Base-by-base conservation (phyloP, 1,140 invertebrate species). In the Cherax destructor region DNA sequence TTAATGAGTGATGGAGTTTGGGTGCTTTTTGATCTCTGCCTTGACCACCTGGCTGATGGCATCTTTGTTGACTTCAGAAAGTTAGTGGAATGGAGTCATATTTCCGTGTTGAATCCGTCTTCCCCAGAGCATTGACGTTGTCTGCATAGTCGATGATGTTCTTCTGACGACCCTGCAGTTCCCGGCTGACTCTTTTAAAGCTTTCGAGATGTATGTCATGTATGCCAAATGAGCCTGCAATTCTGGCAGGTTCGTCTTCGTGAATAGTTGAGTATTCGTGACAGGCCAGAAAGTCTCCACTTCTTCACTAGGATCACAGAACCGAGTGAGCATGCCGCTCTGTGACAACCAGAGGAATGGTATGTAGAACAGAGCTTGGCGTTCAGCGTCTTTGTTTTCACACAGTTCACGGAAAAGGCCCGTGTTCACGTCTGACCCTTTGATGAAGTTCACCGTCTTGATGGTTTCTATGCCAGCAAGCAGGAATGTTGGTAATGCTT, bases 61-160 rank as follows among this genome's bases (percentile, higher is more conserved):
- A n/a, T 72, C 56, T 24, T 50, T 47, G 41, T 59, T 59, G n/a
- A 83, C 59, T 18, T 83, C 61, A 56, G 24, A 47, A 79, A 79
- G 52, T 59, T 50, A 11, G 52, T 83, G 81, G 13, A 83, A 83
- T 59, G 5, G 59, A 6, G 21, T 41, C 13, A n/a, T 30, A 83
- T 83, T 83, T 11, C n/a, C 52, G 6, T 83, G n/a, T 83, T 83
- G 16, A 21, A 83, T 83, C n/a, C 59, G 52, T 83, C 59, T 83
- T 30, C n/a, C n/a, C 81, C 81, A 83, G 59, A 83, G 81, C 65
- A 84, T 86, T 77, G 59, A 76, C 10, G n/a, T 3, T 76, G 84
- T 50, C 65, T 41, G 49, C 30, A 65, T 74, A 30, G 52, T 61
- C 18, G 69, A 74, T 86, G 52, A 86, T 65, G 41, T 76, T 86